Evolutionary conservation across 2,888 invertebrate species (phyloP).

Genomic region (Reticulitermes lucifugus): DNA sequence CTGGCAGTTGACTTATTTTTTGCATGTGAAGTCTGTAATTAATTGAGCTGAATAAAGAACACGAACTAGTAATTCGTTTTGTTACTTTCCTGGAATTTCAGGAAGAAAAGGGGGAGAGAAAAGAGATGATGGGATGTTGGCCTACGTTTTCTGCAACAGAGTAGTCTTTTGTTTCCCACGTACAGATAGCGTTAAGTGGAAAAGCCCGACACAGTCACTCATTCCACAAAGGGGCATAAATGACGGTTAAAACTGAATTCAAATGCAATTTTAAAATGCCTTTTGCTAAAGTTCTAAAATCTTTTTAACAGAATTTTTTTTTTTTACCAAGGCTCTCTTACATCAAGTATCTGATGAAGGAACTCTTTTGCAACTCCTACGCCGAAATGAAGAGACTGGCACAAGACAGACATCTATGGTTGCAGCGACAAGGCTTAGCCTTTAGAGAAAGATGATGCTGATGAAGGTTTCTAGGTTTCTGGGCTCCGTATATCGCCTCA

Average conservation of each 20-base stretch:
- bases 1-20: not conserved
- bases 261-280: not conserved
- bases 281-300: too few relatives aligned
- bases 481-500: too few relatives aligned
- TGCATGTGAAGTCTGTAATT: not conserved
- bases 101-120: not conserved
- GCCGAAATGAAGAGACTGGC: too few relatives aligned
- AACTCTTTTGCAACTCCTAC: too few relatives aligned
- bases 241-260: not conserved
- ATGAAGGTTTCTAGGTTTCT: too few relatives aligned
- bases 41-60: not conserved
- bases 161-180: not conserved
- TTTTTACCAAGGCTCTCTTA: too few relatives aligned
- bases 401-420: too few relatives aligned
- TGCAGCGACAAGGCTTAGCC: too few relatives aligned
- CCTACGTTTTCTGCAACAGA: too few relatives aligned
- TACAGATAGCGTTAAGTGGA: not conserved
- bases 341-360: too few relatives aligned
- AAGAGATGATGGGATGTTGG: not conserved
- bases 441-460: too few relatives aligned
- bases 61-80: not conserved
- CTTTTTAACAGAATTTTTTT: too few relatives aligned
- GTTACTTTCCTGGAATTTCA: not conserved
- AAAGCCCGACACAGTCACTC: not conserved
- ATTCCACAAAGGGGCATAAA: not conserved